Base-by-base conservation (phyloP, 2,888 invertebrate species). In the Pristionchus entomophagus region DNA sequence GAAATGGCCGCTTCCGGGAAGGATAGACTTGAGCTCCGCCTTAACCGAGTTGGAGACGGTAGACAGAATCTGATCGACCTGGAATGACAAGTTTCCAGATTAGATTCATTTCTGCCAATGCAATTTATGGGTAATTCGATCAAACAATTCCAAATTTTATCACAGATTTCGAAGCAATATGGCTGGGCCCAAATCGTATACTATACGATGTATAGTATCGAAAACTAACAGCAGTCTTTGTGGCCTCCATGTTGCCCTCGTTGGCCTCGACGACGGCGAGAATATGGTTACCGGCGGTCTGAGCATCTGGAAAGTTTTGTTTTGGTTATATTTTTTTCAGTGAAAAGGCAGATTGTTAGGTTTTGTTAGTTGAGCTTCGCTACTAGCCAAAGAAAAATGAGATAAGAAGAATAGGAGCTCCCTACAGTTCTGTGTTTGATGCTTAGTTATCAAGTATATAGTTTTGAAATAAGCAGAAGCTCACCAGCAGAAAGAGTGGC, bases 201-300 rank as follows among this genome's bases (percentile, higher is more conserved):
- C n/a, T n/a, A n/a, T n/a, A n/a, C n/a, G n/a, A n/a, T n/a, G n/a
- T n/a, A n/a, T n/a, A n/a, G n/a, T n/a, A n/a, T n/a, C n/a, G n/a
- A n/a, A 59, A 35, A 4, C 38, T 69, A 10, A 73, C 73, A 10
- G 73, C 73, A n/a, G 73, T 17, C 73, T 73, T 73, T 1, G 73
- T 73, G 0, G 73, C 73, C 41, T 73, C 73, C 41, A 73, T 26
- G 26, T 73, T 73, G 4, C 73, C 73, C 26, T 73, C 73, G 22
- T 73, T 73, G 26, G 73, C 73, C 41, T 73, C 73, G 73, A 73
- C 41, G 3, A 41, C 73, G 0, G 73, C 73, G 41, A 73, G 22
- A 10, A 73, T 73, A 14, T 41, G 8, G 45, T 73, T 73, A 26
- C 73, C 73, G 12, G 73, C 73, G 0, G 41, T 45, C 45, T 73